These are phyloP conservation scores for Germaria angustata DNA, from an alignment of 2,888 invertebrate species.

Conservation along the genomic window DNA sequence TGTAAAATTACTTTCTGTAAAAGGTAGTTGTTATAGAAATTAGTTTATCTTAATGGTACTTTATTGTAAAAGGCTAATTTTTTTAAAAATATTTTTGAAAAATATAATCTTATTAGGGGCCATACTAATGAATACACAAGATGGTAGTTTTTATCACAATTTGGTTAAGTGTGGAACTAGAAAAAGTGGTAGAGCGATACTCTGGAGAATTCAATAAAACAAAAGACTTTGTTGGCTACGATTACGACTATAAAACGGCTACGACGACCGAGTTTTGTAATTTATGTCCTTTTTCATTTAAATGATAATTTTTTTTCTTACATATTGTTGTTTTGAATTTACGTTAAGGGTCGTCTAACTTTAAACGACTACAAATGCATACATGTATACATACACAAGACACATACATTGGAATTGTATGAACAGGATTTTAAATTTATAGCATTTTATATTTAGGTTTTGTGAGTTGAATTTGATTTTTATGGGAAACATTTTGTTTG, in stretches of 20 bases:
- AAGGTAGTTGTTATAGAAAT: no score
- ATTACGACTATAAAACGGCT: conserved; percentile 29
- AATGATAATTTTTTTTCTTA: conserved; percentile 44
- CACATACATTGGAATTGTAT: neutral
- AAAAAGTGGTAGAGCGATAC: neutral
- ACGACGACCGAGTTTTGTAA: conserved; percentile 67
- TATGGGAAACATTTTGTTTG: conserved; percentile 44
- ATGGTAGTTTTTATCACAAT: conserved; percentile 8
- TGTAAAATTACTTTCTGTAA: neutral
- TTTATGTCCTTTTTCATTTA: conserved; percentile 67
- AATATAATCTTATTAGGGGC: neutral
- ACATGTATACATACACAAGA: neutral
- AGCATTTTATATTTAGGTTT: conserved; percentile 61
- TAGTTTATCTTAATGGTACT: no score
- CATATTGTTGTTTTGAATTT: conserved; percentile 39
- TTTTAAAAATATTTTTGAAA: neutral
- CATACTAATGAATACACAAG: neutral
- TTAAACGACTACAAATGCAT: neutral
- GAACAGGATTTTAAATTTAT: conserved; percentile 52
- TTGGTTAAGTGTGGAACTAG: conserved; percentile 9
- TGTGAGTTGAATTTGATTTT: conserved; percentile 64
- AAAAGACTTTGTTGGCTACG: conserved; percentile 55
- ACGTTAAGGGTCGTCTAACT: conserved; percentile 47
- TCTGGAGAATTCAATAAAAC: conserved; percentile 38
- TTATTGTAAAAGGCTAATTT: neutral